Evolutionary conservation across 1,140 invertebrate genomes (phyloP), one percentile per base, ranked within the genome.

Genomic region (Orius insidiosus): DNA sequence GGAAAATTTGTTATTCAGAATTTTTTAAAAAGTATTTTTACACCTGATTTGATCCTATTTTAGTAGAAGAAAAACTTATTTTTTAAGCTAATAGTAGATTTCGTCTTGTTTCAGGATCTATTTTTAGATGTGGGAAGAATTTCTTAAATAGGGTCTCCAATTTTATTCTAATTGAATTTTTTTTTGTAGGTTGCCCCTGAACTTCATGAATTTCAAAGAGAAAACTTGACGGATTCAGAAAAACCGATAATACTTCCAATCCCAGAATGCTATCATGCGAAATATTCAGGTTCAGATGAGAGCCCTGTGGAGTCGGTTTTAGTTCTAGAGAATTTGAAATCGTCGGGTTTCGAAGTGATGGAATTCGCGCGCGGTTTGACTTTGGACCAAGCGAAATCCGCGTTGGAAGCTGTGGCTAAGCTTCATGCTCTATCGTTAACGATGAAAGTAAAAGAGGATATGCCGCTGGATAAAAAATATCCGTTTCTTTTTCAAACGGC

Each of bases 401-500:
- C 81, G 0, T 61, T 85, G 1, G 67, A 69, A 35, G 72, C 79
- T 1, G 74, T 83, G 5, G 79, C 80, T 0, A 61, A 68, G 45
- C 61, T 85, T 1, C 82, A 85, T 58, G 78, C 77, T 0, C 61
- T 80, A 0, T 79, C 78, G 0, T 58, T 83, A 1, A 69, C 70
- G 0, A 60, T 80, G 34, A 76, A 77, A 41, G 65, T 78, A 2
- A 68, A 72, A 51, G 74, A 77, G 43, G 69, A 66, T 5, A 34
- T 37, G 2, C 60, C 68, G 0, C 58, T 83, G 1, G 71, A 75
- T 9, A 71, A 78, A 50, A 68, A 71, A 45, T 83, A 81, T 54
- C 64, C 67, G 8, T 84, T 83, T 53, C 66, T 84, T 4, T 83
- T 84, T 51, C 76, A 80, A 54, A 81, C 78, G 6, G 72, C 75